These are phyloP conservation scores for Mythimna pallens DNA, from an alignment of 2,888 invertebrate species.

Conservation along the genomic window DNA sequence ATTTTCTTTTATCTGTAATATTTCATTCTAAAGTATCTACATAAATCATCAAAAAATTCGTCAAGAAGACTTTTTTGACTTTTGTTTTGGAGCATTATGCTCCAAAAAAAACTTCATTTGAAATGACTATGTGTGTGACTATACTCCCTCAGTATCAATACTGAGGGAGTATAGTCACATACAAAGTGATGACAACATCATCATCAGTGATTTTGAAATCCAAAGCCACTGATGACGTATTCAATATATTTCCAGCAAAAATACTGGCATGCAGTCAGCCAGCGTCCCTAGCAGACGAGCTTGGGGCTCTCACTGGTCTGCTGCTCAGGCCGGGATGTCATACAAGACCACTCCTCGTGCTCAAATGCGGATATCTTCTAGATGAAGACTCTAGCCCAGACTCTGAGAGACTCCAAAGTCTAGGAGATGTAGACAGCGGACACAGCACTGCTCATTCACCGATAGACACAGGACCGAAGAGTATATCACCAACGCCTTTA, in stretches of 20 bases:
- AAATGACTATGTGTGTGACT: neutral
- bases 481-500: conserved; percentile 94
- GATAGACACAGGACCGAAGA: conserved; percentile 95
- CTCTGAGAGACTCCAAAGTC: conserved; percentile 94
- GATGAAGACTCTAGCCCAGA: conserved; percentile 97
- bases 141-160: neutral
- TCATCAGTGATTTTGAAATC: conserved; percentile 41
- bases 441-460: conserved; percentile 98
- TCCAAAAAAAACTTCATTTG: neutral
- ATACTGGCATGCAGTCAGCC: conserved; percentile 92
- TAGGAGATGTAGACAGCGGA: conserved; percentile 96
- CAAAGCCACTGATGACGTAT: conserved; percentile 46
- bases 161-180: too few relatives aligned
- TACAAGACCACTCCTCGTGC: conserved; percentile 91
- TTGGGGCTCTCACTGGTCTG: conserved; percentile 88
- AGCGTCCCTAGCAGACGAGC: conserved; percentile 93
- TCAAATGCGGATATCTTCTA: conserved; percentile 94
- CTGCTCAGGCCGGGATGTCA: conserved; percentile 83
- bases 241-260: conserved; percentile 89
- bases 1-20: neutral
- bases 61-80: too few relatives aligned
- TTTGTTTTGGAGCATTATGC: too few relatives aligned
- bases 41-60: neutral
- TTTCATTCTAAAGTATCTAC: neutral
- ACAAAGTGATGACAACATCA: neutral